phyloP scores from a whole-genome alignment of 1,140 invertebrate genomes.

The Teleogryllus occipitalis region DNA sequence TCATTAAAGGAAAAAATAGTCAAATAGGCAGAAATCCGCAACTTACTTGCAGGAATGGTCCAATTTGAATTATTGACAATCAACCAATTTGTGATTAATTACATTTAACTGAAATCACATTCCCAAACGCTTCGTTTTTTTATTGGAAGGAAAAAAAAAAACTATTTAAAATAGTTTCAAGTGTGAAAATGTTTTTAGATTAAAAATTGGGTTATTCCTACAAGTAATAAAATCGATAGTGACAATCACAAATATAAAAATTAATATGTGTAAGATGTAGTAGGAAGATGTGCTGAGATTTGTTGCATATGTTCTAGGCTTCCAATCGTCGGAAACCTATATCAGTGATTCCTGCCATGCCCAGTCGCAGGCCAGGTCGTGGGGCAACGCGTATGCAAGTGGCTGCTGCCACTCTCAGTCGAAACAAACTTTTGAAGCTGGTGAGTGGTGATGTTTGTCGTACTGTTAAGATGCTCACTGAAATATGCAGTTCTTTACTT shows the following conservation, averaged over 20 bases:
- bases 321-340: slow-evolving; percentile 40
- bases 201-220: neutral
- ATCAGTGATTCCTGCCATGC: slow-evolving; percentile 39
- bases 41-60: too few species aligned
- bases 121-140: too few species aligned
- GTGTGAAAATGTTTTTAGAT: neutral
- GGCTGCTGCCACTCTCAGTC: slow-evolving; percentile 30
- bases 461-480: neutral
- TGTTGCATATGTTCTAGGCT: slow-evolving; percentile 27
- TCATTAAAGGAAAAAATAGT: too few species aligned
- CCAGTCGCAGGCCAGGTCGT: slow-evolving; percentile 32
- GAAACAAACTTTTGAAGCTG: slow-evolving; percentile 36
- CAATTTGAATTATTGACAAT: too few species aligned
- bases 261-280: neutral
- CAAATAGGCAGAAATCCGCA: too few species aligned
- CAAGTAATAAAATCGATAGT: neutral
- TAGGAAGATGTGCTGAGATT: neutral
- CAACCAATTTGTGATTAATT: too few species aligned
- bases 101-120: too few species aligned
- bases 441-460: slow-evolving; percentile 24
- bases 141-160: too few species aligned
- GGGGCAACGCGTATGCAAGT: slow-evolving; percentile 36
- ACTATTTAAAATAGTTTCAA: too few species aligned
- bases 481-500: neutral
- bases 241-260: neutral